Base-by-base conservation (phyloP, 2,888 invertebrate species). In the Drosophila ezoana region DNA sequence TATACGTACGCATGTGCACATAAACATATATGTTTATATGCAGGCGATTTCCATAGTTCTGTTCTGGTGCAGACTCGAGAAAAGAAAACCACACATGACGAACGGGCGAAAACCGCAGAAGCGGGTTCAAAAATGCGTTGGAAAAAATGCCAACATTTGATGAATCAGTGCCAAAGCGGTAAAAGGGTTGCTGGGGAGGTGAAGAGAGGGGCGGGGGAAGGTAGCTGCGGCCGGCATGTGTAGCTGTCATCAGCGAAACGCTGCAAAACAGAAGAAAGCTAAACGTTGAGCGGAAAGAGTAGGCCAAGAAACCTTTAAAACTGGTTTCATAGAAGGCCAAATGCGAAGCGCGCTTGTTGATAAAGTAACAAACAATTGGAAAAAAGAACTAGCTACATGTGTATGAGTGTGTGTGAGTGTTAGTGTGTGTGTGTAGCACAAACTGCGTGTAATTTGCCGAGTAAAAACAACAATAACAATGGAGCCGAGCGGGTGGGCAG, bases 241-340 rank as follows among this genome's bases (percentile, higher is more conserved):
- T 84, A 72, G 78, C 84, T 87, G 87, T 84, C 82, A 82, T 87
- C 81, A 76, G 85, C 82, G 85, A 81, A 84, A 63, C 64, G 67
- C 76, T 62, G 75, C 81, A 72, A 82, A 82, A 70, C 85, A 78
- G 69, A 83, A 87, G 82, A 83, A 83, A 83, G 82, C 82, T 83
- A 81, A 83, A 87, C 72, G 69, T 51, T 60, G 71, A 69, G 80
- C 63, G 67, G 69, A 70, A 74, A 87, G 74, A 71, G 75, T 67
- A 71, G 71, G 71, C 76, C 63, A 74, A 80, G 81, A 82, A 84
- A 83, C 70, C 68, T 82, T 76, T 75, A 70, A 84, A 87, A 87
- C 82, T 84, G 82, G 82, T 82, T 82, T 87, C 60, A 67, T 65
- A 81, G 85, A 82, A 83, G 82, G 87, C 87, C 87, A 65, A 77